A percentile compares a stretch with the other conserved stretches of the same genome.
Conservation (phyloP, 1,140 invertebrate genomes). For the Meloidogyne hapla region DNA sequence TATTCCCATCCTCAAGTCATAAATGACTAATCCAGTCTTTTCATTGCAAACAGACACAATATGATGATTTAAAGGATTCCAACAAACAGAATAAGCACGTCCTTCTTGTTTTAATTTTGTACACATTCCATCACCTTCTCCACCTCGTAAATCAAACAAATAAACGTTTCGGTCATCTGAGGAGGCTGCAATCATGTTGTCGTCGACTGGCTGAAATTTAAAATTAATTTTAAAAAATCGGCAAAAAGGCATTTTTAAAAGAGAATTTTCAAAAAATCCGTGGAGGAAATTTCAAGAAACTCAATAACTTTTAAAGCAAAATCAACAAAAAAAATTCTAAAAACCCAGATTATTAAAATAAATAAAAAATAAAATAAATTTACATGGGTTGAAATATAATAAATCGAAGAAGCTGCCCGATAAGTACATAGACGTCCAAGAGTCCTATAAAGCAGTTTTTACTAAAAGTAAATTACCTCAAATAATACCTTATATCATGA, state of each 20-base stretch:
- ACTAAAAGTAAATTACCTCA: background rate
- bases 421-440: slow-evolving; percentile 24
- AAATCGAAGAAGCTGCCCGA: slow-evolving; percentile 30
- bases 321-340: slow-evolving; percentile 13
- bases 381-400: slow-evolving; percentile 46
- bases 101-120: slow-evolving; percentile 35
- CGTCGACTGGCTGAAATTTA: slow-evolving; percentile 33
- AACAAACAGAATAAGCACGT: slow-evolving; percentile 33
- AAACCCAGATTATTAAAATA: background rate
- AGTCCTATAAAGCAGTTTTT: background rate
- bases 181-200: slow-evolving; percentile 45
- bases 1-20: slow-evolving; percentile 37
- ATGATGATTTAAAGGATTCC: slow-evolving; percentile 44
- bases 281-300: background rate
- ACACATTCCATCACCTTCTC: slow-evolving; percentile 22
- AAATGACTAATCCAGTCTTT: slow-evolving; percentile 33
- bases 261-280: too few species aligned
- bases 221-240: background rate
- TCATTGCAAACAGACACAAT: slow-evolving; percentile 41
- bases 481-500: slow-evolving; percentile 32
- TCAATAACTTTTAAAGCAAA: too few species aligned
- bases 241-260: too few species aligned
- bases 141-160: slow-evolving; percentile 39
- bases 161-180: slow-evolving; percentile 43
- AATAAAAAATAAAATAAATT: slow-evolving; percentile 15